Evolutionary conservation across 2,113 vertebrate species (phyloP), one percentile per base, ranked within the genome.

Genomic region (Brachypodius melanocephalos): DNA sequence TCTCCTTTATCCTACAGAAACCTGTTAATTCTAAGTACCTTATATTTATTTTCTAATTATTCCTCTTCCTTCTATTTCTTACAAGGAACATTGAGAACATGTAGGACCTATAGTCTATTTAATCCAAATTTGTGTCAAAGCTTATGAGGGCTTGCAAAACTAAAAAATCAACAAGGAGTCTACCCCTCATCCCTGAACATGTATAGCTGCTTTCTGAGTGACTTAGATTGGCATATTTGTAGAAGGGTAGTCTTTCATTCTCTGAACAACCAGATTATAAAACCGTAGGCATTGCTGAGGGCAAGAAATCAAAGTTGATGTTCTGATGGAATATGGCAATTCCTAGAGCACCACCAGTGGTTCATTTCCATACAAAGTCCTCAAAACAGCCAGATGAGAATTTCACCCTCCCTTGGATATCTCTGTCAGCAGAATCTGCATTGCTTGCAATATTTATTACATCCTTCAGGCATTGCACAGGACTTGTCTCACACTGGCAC

Each of bases 391-490:
- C 82, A 49, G 52, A 42, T 48, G 55, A 68, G 82, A 72, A 85
- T 91, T 86, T 81, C 49, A 74, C 34, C 43, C 20, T 77, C 66
- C 68, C 65, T 88, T 1, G 0, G 55, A 84, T 92, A 52, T 34
- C 31, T 86, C 73, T 82, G 51, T 94, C 69, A 95, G 88, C 69
- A 86, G 69, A 89, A 92, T 88, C 66, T 92, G 77, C 67, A 58
- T 38, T 68, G 81, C 74, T 89, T 89, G 24, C 58, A 75, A 25
- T 72, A 61, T 91, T 95, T 95, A 85, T 94, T 38, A 12, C 36
- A 24, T 51, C 66, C 89, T 93, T 57, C 73, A 68, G 87, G 89
- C 91, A 66, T 75, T 84, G 68, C 89, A 69, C 31, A 3, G 66
- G 77, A 80, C 43, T 78, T 78, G 45, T 90, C 59, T 88, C 80